Base-by-base conservation (phyloP, 2,888 invertebrate species). In the Eupithecia vulgata region DNA sequence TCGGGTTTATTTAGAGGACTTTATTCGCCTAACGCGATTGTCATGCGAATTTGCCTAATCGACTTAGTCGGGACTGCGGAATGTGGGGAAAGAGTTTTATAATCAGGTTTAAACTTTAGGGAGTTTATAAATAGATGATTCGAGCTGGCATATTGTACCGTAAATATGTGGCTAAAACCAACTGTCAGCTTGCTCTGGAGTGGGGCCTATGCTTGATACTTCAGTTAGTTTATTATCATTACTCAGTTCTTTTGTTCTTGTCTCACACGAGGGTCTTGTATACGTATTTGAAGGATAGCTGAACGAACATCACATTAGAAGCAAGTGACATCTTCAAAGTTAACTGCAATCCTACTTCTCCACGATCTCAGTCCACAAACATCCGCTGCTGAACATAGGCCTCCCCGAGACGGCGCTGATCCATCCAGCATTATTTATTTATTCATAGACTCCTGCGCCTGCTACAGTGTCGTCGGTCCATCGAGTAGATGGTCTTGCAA, bases 1-100 rank as follows among this genome's bases (percentile, higher is more conserved):
- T 68, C 17, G 64, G 67, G 62, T 62, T 67, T 67, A 62, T 64
- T 72, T 35, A 64, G 48, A 70, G 35, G 62, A 40, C 67, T 67
- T 67, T 70, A 74, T 67, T 64, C 15, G 59, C 34, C 45, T 61
- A 72, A 72, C 68, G 61, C 65, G 65, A 70, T 70, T 72, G 52
- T 70, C 64, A 40, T 68, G 72, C 65, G 57, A 67, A 72, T 68
- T 48, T 25, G 52, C 34, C 70, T 71, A 71, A 71, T 68, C 71
- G 59, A 68, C 74, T 71, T 59, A 67, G 59, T n/a, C 69, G 30
- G 34, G 40, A 61, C 61, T 15, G 61, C 61, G 37, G 57, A 61
- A 25, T 61, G 61, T n/a, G n/a, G 30, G 34, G 48, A 48, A 61
- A 25, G 61, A 61, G 34, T 61, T 34, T 7, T 61, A 62, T 62